Percentiles rank a stretch among this genome's conserved stretches.
Conservation (phyloP, 2,113 vertebrate species). For the Eublepharis macularius region DNA sequence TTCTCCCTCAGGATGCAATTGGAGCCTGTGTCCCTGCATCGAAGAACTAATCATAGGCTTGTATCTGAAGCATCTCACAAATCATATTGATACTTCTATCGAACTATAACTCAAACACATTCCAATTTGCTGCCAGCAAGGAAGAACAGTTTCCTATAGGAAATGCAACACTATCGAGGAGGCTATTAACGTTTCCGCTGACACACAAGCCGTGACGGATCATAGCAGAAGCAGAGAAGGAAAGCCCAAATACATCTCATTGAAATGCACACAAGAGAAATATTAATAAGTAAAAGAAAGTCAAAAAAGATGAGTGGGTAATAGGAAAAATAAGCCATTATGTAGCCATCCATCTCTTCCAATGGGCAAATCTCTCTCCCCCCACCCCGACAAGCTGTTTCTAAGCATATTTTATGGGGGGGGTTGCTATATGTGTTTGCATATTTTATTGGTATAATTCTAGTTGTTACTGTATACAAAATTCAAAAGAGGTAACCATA, state of each 20-base stretch:
- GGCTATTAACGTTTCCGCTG: background rate
- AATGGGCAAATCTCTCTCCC: too few species aligned
- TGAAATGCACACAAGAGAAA: background rate
- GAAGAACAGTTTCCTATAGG: background rate
- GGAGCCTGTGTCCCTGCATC: too few species aligned
- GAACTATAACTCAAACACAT: background rate
- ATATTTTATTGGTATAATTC: background rate
- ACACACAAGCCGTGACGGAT: background rate
- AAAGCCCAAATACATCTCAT: background rate
- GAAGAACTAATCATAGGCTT: too few species aligned
- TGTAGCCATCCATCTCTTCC: background rate
- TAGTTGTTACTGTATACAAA: background rate
- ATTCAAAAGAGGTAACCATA: too few species aligned
- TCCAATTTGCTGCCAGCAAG: accelerated
- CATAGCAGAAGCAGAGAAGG: background rate
- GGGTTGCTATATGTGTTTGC: background rate
- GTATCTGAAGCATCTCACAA: background rate
- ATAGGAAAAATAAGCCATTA: background rate
- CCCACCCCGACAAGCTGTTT: background rate
- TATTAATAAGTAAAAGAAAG: background rate
- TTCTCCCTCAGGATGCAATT: too few species aligned
- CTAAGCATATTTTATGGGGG: background rate
- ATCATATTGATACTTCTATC: background rate
- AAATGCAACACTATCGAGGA: background rate
- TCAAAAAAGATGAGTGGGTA: accelerated